Conservation (phyloP, 2,113 vertebrate species). For the Thalassoma bifasciatum region DNA sequence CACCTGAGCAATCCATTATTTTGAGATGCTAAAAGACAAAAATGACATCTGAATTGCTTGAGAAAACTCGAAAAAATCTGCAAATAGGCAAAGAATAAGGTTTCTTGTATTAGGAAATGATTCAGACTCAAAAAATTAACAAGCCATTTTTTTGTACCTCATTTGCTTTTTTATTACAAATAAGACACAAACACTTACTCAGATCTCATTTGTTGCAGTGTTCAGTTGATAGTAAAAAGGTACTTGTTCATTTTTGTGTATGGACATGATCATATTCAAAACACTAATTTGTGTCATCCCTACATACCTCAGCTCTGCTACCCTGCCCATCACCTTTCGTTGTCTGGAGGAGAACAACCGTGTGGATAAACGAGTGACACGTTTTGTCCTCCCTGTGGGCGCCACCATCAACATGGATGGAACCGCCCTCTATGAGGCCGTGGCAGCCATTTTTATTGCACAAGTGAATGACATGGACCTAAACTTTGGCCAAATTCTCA, state of each 20-base stretch:
- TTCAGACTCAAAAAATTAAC: too few relatives aligned
- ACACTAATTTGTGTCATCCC: neutral
- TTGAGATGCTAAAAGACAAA: too few relatives aligned
- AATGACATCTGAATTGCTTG: too few relatives aligned
- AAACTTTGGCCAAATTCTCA: constrained; percentile 97
- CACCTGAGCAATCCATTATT: too few relatives aligned
- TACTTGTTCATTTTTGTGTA: neutral
- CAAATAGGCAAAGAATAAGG: too few relatives aligned
- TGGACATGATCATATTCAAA: neutral
- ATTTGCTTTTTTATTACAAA: too few relatives aligned
- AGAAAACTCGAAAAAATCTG: too few relatives aligned
- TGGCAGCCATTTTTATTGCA: constrained; percentile 98
- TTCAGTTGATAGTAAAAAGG: too few relatives aligned
- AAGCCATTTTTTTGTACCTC: too few relatives aligned
- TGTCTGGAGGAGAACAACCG: constrained; percentile 95
- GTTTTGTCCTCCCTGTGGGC: constrained; percentile 94
- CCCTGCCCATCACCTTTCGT: constrained; percentile 95
- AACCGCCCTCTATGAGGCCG: constrained; percentile 94
- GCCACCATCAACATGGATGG: constrained; percentile 99
- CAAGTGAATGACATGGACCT: constrained; percentile 98
- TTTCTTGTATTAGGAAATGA: too few relatives aligned
- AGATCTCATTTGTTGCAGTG: too few relatives aligned
- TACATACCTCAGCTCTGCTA: constrained; percentile 87
- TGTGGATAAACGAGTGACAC: constrained; percentile 93
- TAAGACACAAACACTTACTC: too few relatives aligned